These are phyloP conservation scores for Latheticus oryzae DNA, from an alignment of 2,888 invertebrate genomes.

Conservation along the genomic window DNA sequence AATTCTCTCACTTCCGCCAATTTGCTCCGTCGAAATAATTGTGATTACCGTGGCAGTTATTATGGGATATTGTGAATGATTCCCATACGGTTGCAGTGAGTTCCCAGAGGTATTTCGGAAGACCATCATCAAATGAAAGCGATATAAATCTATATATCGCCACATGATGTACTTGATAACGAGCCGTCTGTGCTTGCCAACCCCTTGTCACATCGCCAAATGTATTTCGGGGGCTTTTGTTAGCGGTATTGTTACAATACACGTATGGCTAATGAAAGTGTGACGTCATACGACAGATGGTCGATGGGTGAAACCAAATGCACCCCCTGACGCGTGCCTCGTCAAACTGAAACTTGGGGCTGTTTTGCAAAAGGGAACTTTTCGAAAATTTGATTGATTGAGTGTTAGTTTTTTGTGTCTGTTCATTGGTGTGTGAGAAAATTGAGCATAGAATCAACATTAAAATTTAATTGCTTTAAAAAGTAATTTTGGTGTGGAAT, in stretches of 20 bases:
- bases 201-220: conserved; percentile 41
- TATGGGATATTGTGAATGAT: conserved; percentile 25
- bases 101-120: conserved; percentile 28
- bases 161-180: conserved; percentile 43
- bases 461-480: too few species aligned
- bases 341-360: conserved; percentile 23
- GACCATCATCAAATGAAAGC: conserved; percentile 36
- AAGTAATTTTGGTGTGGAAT: too few species aligned
- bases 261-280: conserved; percentile 46
- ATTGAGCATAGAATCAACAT: too few species aligned
- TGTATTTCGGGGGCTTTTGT: conserved; percentile 39
- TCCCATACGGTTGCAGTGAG: conserved; percentile 31
- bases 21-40: conserved; percentile 11
- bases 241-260: conserved; percentile 44
- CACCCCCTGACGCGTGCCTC: conserved; percentile 47
- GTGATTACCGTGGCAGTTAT: conserved; percentile 18
- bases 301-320: conserved; percentile 41
- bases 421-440: conserved; percentile 5
- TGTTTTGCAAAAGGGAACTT: conserved; percentile 13
- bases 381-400: conserved; percentile 20
- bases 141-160: conserved; percentile 41
- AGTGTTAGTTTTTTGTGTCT: not conserved
- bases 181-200: conserved; percentile 38
- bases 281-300: conserved; percentile 49
- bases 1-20: conserved; percentile 15